Evolutionary conservation across 2,888 invertebrate species (phyloP), one percentile per base, ranked within the genome.

Genomic region (Silvanus unidentatus): DNA sequence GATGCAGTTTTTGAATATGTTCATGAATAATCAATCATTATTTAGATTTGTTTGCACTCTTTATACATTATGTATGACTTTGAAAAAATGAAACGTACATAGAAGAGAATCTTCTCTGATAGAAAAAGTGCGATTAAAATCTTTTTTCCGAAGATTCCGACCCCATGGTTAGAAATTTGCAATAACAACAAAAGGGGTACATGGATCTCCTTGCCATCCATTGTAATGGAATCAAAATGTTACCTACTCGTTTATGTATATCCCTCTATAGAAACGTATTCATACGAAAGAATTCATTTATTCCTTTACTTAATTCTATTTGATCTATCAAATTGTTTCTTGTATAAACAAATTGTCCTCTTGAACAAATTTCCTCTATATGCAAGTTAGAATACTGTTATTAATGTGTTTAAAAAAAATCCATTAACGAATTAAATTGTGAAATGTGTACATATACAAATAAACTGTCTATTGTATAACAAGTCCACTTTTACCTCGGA

Each of bases 71-170:
- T n/a, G n/a, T n/a, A n/a, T n/a, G n/a, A n/a, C n/a, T n/a, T n/a
- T 42, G 41, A 40, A 10, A 40, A 11, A 39, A 22, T n/a, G 11
- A n/a, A n/a, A n/a, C n/a, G n/a, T n/a, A n/a, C n/a, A 39, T 1
- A 16, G 42, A 48, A 59, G 51, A 55, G 40, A 55, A 57, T 55
- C 50, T 47, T 12, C n/a, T 8, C 32, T 22, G 8, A 57, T 58
- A 57, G 59, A 50, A 57, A 65, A 65, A 64, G 65, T 65, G 64
- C 64, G 65, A 65, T 63, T 63, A 63, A 63, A 62, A 64, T 64
- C 63, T 63, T 62, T 63, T 63, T 58, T 60, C 63, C 61, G 59
- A 59, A 57, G 62, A 62, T 53, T 52, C 52, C n/a, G n/a, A 50
- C 61, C 63, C 65, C 62, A 60, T 58, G 58, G 59, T 59, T 60